Evolutionary conservation across 2,888 invertebrate genomes (phyloP).

Genomic region (Rhabditoides inermis): DNA sequence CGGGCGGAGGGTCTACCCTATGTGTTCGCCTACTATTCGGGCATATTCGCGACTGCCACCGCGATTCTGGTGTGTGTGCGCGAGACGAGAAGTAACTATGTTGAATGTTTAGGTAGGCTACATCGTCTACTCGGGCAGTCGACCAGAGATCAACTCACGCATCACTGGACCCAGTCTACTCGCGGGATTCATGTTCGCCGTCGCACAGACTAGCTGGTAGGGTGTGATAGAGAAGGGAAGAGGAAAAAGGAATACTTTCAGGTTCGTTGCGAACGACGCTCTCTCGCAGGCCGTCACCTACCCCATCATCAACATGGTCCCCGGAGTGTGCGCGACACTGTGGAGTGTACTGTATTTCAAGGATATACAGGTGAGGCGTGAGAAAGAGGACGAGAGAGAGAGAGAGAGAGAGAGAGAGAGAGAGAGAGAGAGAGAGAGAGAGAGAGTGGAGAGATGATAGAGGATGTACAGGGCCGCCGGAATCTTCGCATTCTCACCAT

Average conservation of each 20-base stretch:
- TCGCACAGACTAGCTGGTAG: conserved; percentile 54
- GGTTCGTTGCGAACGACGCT: conserved; percentile 56
- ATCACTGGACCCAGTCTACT: conserved; percentile 39
- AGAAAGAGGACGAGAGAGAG: neutral
- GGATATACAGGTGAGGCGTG: conserved; percentile 54
- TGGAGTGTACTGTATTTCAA: conserved; percentile 57
- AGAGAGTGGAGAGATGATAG: conserved; percentile 38
- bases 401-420: conserved; percentile 28
- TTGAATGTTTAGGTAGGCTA: no score
- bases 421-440: conserved; percentile 52
- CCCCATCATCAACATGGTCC: conserved; percentile 56
- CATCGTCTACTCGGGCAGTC: conserved; percentile 41
- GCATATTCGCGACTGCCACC: conserved; percentile 54
- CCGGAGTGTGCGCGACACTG: conserved; percentile 52
- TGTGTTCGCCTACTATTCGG: conserved; percentile 56
- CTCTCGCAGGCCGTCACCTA: conserved; percentile 55
- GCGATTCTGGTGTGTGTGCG: conserved; percentile 53
- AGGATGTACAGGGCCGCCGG: conserved; percentile 52
- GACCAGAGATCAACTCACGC: conserved; percentile 52
- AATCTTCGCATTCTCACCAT: conserved; percentile 37
- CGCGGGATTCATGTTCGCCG: conserved; percentile 57
- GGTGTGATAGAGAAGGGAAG: neutral
- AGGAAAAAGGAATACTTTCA: conserved; percentile 2
- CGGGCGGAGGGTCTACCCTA: conserved; percentile 49
- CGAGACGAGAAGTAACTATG: no score